Conservation (phyloP, 2,113 vertebrate species). For the Mionectes macconnelli region DNA sequence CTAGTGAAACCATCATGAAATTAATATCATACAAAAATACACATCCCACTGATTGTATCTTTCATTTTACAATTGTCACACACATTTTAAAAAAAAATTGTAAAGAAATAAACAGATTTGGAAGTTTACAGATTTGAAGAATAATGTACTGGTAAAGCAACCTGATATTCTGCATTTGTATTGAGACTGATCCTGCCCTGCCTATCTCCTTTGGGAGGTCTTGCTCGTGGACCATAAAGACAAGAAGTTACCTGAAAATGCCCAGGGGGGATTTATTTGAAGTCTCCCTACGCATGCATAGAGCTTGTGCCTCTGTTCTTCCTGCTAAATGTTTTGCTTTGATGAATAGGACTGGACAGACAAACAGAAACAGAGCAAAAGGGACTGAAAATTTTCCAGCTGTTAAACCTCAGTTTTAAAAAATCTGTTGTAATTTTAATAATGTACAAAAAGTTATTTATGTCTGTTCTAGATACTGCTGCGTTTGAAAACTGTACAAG, state of each 20-base stretch:
- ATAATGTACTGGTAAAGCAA: not conserved
- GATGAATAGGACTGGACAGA: not conserved
- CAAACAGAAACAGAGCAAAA: not conserved
- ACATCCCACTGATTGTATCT: not conserved
- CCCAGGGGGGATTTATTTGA: not conserved
- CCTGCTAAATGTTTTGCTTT: not conserved
- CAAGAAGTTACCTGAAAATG: not conserved
- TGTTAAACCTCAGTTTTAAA: not conserved
- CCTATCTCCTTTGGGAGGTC: not conserved
- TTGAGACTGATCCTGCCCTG: not conserved
- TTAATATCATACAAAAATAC: not conserved
- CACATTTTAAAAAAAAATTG: not conserved
- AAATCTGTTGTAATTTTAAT: not conserved
- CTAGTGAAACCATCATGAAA: not conserved
- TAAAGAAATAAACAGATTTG: not conserved
- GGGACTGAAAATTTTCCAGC: not conserved
- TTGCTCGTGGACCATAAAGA: not conserved
- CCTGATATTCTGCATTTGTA: not conserved
- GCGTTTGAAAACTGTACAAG: not conserved
- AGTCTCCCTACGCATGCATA: rapidly evolving
- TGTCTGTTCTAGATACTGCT: not conserved
- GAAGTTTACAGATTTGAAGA: not conserved
- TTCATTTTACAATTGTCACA: not conserved
- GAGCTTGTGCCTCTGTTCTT: not conserved
- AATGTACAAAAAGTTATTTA: not conserved